Percentiles rank a stretch among this genome's conserved stretches.
Evolutionary conservation across 1,140 invertebrate genomes (phyloP).

Genomic region (Battus philenor): DNA sequence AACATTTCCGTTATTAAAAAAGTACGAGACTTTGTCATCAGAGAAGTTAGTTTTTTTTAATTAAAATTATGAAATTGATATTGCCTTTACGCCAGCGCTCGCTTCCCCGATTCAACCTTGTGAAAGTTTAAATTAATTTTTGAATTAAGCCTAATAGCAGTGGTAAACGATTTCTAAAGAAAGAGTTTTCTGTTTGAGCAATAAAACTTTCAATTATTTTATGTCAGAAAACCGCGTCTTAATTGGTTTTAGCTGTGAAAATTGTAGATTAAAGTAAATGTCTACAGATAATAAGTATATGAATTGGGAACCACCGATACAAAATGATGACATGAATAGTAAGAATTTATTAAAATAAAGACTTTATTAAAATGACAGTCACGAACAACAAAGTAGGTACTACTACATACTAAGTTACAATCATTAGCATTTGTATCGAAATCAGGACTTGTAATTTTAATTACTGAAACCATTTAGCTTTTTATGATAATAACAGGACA

Average conservation of each 20-base stretch:
- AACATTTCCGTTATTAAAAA: slow-evolving; percentile 77
- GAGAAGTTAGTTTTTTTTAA: slow-evolving; percentile 76
- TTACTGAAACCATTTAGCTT: too few relatives aligned
- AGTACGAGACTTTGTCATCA: slow-evolving; percentile 73
- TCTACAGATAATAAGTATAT: slow-evolving; percentile 9
- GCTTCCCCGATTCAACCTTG: slow-evolving; percentile 63
- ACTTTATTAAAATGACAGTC: too few relatives aligned
- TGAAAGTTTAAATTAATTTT: slow-evolving; percentile 76
- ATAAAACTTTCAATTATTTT: slow-evolving; percentile 70
- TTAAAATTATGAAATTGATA: slow-evolving; percentile 78
- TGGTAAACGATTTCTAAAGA: slow-evolving; percentile 72
- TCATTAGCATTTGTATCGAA: too few relatives aligned
- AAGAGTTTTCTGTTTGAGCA: slow-evolving; percentile 66
- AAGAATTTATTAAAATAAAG: too few relatives aligned
- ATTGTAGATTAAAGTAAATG: slow-evolving; percentile 25
- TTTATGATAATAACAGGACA: too few relatives aligned
- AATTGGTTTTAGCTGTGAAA: slow-evolving; percentile 59
- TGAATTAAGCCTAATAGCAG: slow-evolving; percentile 74
- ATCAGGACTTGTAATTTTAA: too few relatives aligned
- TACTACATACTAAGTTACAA: too few relatives aligned
- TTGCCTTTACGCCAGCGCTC: slow-evolving; percentile 67
- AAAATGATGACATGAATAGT: too few relatives aligned
- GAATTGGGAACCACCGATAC: too few relatives aligned
- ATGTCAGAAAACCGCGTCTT: slow-evolving; percentile 56
- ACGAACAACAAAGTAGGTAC: too few relatives aligned